These are phyloP conservation scores for Nicator chloris DNA, from an alignment of 2,113 vertebrate species.

Conservation along the genomic window DNA sequence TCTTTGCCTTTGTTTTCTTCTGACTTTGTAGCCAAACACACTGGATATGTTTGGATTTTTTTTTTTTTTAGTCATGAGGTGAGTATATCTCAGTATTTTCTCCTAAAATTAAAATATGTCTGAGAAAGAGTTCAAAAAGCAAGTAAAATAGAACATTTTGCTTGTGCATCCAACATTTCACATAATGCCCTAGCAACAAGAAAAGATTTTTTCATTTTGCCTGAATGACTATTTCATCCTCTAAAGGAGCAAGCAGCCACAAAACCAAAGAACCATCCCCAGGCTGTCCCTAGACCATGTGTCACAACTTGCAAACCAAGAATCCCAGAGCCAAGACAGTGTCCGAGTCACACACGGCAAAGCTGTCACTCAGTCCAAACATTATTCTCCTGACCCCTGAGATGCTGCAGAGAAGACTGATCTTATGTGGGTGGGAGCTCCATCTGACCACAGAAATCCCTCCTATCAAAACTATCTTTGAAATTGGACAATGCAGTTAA, in stretches of 20 bases:
- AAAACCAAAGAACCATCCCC: not conserved
- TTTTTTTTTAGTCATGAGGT: not conserved
- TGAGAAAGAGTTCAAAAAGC: not conserved
- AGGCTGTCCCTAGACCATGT: not conserved
- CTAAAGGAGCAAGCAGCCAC: not conserved
- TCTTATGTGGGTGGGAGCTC: not conserved
- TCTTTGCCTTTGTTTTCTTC: not conserved
- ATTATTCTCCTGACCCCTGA: not conserved
- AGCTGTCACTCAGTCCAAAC: not conserved
- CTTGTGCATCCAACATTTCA: not conserved
- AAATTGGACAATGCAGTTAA: not conserved
- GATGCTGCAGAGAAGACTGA: not conserved
- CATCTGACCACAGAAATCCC: not conserved
- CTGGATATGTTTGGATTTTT: not conserved
- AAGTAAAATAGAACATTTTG: not conserved
- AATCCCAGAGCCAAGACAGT: not conserved
- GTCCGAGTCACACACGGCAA: not conserved
- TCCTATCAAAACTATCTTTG: not conserved
- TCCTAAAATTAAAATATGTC: not conserved
- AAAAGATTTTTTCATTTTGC: not conserved
- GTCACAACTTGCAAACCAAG: not conserved
- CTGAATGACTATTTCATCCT: not conserved
- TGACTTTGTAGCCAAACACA: not conserved
- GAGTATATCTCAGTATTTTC: not conserved
- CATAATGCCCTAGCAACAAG: not conserved